phyloP scores from a whole-genome alignment of 1,140 invertebrate genomes.

The Cyclargus thomasi region DNA sequence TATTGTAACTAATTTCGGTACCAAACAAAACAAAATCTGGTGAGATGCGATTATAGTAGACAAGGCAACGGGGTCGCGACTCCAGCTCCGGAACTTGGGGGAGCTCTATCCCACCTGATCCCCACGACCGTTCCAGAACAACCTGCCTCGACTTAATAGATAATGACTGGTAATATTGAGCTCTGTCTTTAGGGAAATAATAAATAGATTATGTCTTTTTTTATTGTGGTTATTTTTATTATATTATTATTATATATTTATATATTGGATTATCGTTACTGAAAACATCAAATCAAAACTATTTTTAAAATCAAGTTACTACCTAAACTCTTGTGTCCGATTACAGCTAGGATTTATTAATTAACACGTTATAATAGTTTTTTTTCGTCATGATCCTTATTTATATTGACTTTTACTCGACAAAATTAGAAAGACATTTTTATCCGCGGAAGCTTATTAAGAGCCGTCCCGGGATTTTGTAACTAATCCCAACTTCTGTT shows the following conservation, averaged over 20 bases:
- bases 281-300: too few relatives aligned
- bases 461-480: not conserved
- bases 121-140: not conserved
- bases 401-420: not conserved
- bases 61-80: not conserved
- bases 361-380: too few relatives aligned
- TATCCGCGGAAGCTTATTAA: not conserved
- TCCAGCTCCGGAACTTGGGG: not conserved
- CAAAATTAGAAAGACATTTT: not conserved
- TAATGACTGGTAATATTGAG: not conserved
- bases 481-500: constrained; percentile 22
- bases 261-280: too few relatives aligned
- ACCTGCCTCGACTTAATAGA: not conserved
- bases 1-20: too few relatives aligned
- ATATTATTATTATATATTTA: too few relatives aligned
- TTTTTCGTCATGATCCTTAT: not conserved
- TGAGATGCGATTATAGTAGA: not conserved
- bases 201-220: too few relatives aligned
- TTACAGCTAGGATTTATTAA: too few relatives aligned
- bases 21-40: too few relatives aligned
- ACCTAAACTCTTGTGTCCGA: too few relatives aligned
- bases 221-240: too few relatives aligned
- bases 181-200: too few relatives aligned
- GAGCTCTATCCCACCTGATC: not conserved
- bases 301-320: too few relatives aligned